Evolutionary conservation across 2,888 invertebrate species (phyloP).

Genomic region (Lacanobia oleracea): DNA sequence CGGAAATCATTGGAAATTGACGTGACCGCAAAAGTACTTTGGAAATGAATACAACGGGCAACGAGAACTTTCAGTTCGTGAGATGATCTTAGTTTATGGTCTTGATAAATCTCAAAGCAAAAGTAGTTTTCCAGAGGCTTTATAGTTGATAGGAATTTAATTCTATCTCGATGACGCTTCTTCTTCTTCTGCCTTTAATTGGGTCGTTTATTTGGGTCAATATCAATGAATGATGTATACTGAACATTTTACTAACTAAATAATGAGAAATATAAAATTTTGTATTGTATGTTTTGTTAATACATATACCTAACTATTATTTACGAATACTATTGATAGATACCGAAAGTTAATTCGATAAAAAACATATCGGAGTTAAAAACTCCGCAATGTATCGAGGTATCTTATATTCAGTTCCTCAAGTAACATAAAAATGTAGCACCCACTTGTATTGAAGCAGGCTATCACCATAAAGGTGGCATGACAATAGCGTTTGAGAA

Average conservation of each 20-base stretch:
- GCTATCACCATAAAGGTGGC: constrained; percentile 83
- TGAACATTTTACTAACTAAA: neutral
- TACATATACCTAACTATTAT: neutral
- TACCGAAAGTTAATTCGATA: neutral
- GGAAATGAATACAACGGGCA: neutral
- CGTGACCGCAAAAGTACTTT: constrained; percentile 24
- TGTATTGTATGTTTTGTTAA: neutral
- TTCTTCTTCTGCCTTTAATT: too few relatives aligned
- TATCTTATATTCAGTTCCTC: constrained; percentile 46
- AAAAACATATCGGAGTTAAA: constrained; percentile 13
- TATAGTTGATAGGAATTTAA: neutral
- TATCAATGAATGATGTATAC: neutral
- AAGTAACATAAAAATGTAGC: constrained; percentile 59
- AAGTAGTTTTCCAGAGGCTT: neutral
- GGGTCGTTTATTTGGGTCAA: too few relatives aligned
- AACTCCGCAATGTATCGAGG: constrained; percentile 13
- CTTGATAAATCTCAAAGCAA: neutral
- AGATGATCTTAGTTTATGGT: neutral
- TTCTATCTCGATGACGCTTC: neutral
- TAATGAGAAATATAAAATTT: neutral
- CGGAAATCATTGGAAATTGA: constrained; percentile 50
- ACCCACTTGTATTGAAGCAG: constrained; percentile 66
- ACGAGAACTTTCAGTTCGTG: neutral
- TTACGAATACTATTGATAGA: neutral
- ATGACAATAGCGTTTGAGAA: constrained; percentile 83